Percentiles rank a stretch among this genome's conserved stretches.
phyloP scores from a whole-genome alignment of 2,113 vertebrate genomes.

The Prunella fulvescens region DNA sequence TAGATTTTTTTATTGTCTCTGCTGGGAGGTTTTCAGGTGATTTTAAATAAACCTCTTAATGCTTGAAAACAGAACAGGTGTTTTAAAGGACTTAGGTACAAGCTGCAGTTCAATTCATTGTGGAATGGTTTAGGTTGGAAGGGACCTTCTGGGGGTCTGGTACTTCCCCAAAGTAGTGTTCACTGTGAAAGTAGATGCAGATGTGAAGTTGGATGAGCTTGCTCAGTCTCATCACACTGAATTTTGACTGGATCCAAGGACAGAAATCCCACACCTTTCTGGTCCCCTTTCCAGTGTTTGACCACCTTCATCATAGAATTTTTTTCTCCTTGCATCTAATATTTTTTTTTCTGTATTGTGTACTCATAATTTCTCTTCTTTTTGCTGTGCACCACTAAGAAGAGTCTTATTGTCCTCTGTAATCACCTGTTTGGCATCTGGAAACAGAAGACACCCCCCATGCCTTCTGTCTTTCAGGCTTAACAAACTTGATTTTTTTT shows the following conservation, averaged over 20 bases:
- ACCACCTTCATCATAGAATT: not conserved
- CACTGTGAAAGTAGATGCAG: not conserved
- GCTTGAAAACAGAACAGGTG: not conserved
- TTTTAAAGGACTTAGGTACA: not conserved
- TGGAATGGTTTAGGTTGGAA: not conserved
- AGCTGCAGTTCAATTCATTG: rapidly evolving
- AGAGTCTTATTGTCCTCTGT: not conserved
- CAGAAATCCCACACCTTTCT: not conserved
- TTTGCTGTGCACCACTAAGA: not conserved
- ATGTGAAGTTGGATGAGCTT: not conserved
- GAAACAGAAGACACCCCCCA: not conserved
- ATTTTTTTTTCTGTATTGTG: not conserved
- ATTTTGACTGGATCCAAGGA: not conserved
- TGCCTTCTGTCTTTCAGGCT: not conserved
- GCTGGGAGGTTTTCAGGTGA: not conserved
- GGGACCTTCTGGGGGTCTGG: not conserved
- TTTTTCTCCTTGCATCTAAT: not conserved
- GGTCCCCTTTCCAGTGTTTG: not conserved
- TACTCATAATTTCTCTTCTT: not conserved
- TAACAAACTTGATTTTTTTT: not conserved
- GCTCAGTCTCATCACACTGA: not conserved
- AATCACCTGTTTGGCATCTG: not conserved
- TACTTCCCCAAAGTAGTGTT: not conserved
- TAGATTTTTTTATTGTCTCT: not conserved
- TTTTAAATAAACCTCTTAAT: not conserved